These are phyloP conservation scores for Chrysina gloriosa DNA, from an alignment of 2,888 invertebrate genomes.

Conservation along the genomic window DNA sequence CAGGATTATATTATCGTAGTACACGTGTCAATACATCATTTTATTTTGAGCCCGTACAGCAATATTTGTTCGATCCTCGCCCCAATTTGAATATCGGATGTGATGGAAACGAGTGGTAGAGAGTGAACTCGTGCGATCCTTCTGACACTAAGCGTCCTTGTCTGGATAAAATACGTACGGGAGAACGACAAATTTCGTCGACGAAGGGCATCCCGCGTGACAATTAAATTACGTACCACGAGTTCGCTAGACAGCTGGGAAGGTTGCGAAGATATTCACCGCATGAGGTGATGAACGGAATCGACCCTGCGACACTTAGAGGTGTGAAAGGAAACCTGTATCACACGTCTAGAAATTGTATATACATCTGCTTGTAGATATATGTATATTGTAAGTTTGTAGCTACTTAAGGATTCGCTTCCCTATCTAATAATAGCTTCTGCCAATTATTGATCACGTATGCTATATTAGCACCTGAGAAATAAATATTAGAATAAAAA, in stretches of 20 bases:
- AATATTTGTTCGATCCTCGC: background rate
- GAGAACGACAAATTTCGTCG: constrained; percentile 19
- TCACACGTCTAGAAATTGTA: too few species aligned
- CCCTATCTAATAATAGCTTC: background rate
- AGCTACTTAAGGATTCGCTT: background rate
- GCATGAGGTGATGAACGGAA: constrained; percentile 4
- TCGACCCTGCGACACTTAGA: constrained; percentile 6
- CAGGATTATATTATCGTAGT: background rate
- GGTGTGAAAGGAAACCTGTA: constrained; percentile 6
- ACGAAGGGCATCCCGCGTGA: constrained; percentile 29
- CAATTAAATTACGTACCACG: constrained; percentile 36
- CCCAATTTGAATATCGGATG: constrained; percentile 24
- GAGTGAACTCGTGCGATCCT: constrained; percentile 9
- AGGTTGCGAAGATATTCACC: constrained; percentile 10
- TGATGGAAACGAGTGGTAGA: constrained; percentile 2
- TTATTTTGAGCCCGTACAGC: constrained; percentile 5
- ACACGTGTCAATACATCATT: constrained; percentile 17
- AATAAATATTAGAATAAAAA: too few species aligned
- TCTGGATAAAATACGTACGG: constrained; percentile 27
- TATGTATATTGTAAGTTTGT: too few species aligned
- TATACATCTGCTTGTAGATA: too few species aligned
- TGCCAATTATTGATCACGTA: too few species aligned
- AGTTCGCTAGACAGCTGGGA: constrained; percentile 12
- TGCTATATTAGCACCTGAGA: too few species aligned
- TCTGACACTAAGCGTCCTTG: constrained; percentile 22